Conservation (phyloP, 2,797 vertebrate genomes). For the Malacoctenus gilli region DNA sequence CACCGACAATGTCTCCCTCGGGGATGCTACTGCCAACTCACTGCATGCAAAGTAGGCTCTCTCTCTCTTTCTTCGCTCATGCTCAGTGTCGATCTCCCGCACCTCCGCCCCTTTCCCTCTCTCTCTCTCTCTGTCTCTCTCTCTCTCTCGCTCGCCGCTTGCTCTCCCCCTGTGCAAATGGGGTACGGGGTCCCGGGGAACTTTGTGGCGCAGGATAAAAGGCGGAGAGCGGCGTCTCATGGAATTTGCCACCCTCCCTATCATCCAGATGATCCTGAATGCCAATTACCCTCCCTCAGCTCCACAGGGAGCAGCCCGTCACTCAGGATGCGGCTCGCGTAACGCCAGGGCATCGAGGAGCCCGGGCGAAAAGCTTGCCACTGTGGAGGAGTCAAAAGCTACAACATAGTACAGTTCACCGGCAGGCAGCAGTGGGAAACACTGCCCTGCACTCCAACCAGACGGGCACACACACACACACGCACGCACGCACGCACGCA, state of each 20-base stretch:
- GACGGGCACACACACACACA: too few relatives aligned
- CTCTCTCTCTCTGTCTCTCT: constrained; percentile 24
- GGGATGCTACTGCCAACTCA: constrained; percentile 72
- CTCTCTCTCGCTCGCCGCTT: constrained; percentile 38
- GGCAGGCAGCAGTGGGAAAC: constrained; percentile 34
- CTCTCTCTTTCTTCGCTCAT: too few relatives aligned
- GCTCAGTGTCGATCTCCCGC: too few relatives aligned
- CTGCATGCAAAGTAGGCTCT: constrained; percentile 79
- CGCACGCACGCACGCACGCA: constrained; percentile 6
- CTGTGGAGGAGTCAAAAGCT: constrained; percentile 51
- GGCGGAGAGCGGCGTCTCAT: constrained; percentile 54
- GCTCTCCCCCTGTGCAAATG: constrained; percentile 59
- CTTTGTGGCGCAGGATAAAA: constrained; percentile 71
- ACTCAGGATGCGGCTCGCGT: constrained; percentile 72
- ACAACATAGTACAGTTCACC: constrained; percentile 25
- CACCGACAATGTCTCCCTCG: constrained; percentile 77
- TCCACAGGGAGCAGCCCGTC: constrained; percentile 79
- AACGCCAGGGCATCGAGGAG: constrained; percentile 53
- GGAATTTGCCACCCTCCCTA: constrained; percentile 74
- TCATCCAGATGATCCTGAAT: constrained; percentile 83
- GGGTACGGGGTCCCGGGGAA: constrained; percentile 64
- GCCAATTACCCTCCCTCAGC: constrained; percentile 78
- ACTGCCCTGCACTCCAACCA: constrained; percentile 4
- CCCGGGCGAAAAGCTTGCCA: constrained; percentile 51
- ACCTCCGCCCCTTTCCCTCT: constrained; percentile 16